phyloP scores from a whole-genome alignment of 2,113 vertebrate genomes.

The Sitta europaea region DNA sequence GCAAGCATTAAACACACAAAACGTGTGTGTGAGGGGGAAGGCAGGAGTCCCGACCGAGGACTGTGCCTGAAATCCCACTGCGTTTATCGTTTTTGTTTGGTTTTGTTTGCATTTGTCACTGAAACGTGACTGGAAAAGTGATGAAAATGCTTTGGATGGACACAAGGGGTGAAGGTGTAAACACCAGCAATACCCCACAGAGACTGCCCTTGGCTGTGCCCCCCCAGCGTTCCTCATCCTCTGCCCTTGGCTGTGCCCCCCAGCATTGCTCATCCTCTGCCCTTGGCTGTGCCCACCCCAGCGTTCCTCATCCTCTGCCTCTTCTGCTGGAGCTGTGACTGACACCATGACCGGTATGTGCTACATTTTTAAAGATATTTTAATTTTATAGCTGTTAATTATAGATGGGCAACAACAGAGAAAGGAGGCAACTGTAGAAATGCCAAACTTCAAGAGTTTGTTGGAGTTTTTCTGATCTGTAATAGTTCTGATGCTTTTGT shows the following conservation, averaged over 20 bases:
- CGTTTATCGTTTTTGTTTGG: background rate
- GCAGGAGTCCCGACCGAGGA: background rate
- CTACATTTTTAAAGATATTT: background rate
- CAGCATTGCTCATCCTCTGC: background rate
- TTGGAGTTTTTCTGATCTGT: background rate
- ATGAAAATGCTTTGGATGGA: background rate
- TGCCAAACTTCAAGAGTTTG: background rate
- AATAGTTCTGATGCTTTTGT: background rate
- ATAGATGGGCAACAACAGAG: background rate
- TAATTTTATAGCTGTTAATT: background rate
- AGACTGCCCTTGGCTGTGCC: too few relatives aligned
- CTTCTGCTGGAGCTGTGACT: background rate
- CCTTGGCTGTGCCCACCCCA: too few relatives aligned
- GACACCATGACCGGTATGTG: background rate
- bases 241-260: too few relatives aligned
- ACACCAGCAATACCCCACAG: background rate
- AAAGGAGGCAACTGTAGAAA: background rate
- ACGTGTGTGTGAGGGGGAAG: background rate
- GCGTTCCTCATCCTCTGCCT: background rate
- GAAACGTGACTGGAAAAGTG: background rate
- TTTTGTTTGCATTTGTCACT: background rate
- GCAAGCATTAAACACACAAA: background rate
- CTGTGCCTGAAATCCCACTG: background rate
- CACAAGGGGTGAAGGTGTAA: background rate
- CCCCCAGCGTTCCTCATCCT: rapidly evolving